A percentile compares a stretch with the other conserved stretches of the same genome.
Conservation (phyloP, 2,113 vertebrate genomes). For the Numenius arquata region DNA sequence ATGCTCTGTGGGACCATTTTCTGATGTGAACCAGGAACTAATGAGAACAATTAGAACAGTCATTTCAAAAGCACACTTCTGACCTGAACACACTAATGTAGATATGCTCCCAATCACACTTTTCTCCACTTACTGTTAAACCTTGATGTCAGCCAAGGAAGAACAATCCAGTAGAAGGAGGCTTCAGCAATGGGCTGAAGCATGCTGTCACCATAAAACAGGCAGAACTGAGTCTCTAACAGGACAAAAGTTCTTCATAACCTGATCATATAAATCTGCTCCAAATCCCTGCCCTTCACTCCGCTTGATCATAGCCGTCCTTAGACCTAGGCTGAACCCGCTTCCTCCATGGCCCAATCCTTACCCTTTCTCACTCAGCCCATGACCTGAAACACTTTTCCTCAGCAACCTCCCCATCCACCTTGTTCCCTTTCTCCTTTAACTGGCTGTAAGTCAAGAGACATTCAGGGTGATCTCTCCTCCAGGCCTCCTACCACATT, state of each 20-base stretch:
- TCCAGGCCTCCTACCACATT: background rate
- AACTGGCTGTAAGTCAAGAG: background rate
- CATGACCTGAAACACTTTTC: accelerated
- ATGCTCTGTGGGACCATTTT: background rate
- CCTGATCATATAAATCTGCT: background rate
- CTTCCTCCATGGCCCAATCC: background rate
- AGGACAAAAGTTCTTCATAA: background rate
- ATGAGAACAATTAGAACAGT: background rate
- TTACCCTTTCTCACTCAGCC: background rate
- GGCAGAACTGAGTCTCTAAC: background rate
- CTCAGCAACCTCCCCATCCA: background rate
- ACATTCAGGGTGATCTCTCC: background rate
- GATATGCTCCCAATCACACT: background rate
- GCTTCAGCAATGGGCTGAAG: background rate
- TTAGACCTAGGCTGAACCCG: background rate
- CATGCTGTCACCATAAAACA: background rate
- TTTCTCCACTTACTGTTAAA: background rate
- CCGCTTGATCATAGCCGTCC: background rate
- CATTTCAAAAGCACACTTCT: background rate
- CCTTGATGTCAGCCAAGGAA: background rate
- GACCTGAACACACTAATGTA: background rate
- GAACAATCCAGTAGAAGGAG: background rate
- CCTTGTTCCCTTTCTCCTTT: background rate
- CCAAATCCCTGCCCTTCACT: background rate
- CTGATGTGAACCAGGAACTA: background rate